phyloP scores from a whole-genome alignment of 2,888 invertebrate genomes.

The Rambutsinella grinnellia region DNA sequence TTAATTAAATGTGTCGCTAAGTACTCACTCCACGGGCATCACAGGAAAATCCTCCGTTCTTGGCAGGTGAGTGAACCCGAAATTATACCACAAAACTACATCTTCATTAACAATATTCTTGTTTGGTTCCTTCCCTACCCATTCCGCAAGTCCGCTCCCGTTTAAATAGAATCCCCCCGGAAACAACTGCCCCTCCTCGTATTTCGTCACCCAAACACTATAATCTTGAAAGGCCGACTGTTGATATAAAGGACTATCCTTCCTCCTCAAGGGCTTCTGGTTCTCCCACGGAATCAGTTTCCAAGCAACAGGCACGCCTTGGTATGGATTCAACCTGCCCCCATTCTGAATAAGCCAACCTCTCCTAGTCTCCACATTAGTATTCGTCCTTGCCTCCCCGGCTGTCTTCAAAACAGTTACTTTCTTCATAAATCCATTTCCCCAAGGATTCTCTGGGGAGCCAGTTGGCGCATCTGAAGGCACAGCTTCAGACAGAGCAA shows the following conservation, averaged over 20 bases:
- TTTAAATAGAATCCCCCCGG: slow-evolving; percentile 27
- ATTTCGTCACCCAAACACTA: slow-evolving; percentile 40
- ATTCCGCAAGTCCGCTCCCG: slow-evolving; percentile 36
- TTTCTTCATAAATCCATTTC: slow-evolving; percentile 25
- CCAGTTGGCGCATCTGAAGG: no score
- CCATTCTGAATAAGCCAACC: slow-evolving; percentile 38
- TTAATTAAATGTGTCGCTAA: no score
- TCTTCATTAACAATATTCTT: slow-evolving; percentile 46
- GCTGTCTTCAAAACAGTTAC: slow-evolving; percentile 33
- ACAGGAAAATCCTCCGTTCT: slow-evolving; percentile 52
- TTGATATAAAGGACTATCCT: slow-evolving; percentile 22
- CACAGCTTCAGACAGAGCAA: slow-evolving; percentile 5
- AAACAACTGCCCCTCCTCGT: slow-evolving; percentile 31
- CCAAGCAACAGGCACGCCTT: background rate
- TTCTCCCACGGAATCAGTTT: background rate
- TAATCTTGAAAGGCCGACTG: slow-evolving; percentile 21
- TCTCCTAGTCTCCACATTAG: slow-evolving; percentile 11
- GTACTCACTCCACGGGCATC: no score
- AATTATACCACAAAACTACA: slow-evolving; percentile 55
- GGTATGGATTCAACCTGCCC: background rate
- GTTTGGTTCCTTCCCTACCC: slow-evolving; percentile 20
- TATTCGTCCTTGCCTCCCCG: slow-evolving; percentile 8
- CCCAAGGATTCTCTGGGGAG: slow-evolving; percentile 32
- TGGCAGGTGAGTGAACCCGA: slow-evolving; percentile 41
- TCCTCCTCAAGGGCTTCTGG: background rate